phyloP scores from a whole-genome alignment of 1,140 invertebrate species.

The Brevipalpus yothersi region DNA sequence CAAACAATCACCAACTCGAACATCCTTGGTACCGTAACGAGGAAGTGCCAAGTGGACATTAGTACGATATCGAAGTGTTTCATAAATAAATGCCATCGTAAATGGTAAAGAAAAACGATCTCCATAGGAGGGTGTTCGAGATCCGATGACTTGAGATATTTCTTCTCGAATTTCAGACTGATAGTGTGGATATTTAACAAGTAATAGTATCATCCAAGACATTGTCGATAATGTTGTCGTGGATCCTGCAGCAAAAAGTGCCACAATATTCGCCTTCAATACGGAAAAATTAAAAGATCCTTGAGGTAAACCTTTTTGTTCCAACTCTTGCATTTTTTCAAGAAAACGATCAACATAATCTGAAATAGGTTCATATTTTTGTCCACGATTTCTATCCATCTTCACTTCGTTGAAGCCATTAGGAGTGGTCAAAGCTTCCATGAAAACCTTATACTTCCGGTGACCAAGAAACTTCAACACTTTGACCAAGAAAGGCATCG shows the following conservation, averaged over 20 bases:
- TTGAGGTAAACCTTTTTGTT: background rate
- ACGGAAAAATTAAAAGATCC: conserved; percentile 1
- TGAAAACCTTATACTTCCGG: too few relatives aligned
- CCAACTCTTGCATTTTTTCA: conserved; percentile 28
- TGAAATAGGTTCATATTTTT: conserved; percentile 30
- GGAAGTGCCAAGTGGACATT: conserved; percentile 9
- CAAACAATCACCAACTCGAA: conserved; percentile 6
- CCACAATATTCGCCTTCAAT: conserved; percentile 11
- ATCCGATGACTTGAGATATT: conserved; percentile 15
- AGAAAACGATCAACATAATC: conserved; percentile 69
- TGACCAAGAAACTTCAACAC: background rate
- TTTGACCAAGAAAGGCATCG: background rate
- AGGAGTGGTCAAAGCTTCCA: background rate
- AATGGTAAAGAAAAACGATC: conserved; percentile 11
- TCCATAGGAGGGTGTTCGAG: conserved; percentile 9
- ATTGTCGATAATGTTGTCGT: conserved; percentile 19
- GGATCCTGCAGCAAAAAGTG: conserved; percentile 16
- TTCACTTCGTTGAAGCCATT: conserved; percentile 23
- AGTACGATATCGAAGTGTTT: conserved; percentile 13
- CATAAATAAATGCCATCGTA: conserved; percentile 14
- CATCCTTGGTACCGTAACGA: too few relatives aligned
- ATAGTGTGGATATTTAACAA: conserved; percentile 18
- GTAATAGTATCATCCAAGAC: conserved; percentile 16
- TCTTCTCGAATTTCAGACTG: conserved; percentile 17
- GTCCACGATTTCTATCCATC: conserved; percentile 41